Evolutionary conservation across 2,113 vertebrate species (phyloP).

Genomic region (Lepidothrix coronata): DNA sequence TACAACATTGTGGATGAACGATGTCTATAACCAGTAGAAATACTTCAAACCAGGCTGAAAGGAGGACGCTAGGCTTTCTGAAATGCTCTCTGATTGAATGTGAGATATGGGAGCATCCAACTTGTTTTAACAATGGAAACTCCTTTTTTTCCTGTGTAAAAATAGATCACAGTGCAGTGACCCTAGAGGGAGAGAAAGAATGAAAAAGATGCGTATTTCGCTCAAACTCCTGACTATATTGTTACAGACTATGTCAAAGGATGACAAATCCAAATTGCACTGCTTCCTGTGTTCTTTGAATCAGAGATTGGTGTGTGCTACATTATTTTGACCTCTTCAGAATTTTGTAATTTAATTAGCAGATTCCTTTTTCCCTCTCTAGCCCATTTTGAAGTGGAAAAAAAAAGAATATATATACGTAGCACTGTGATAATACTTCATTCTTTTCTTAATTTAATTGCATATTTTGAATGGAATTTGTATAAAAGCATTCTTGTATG

Average conservation of each 20-base stretch:
- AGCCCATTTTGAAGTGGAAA: neutral
- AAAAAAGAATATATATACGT: neutral
- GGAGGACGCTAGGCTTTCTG: conserved; percentile 23
- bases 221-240: conserved; percentile 15
- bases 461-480: neutral
- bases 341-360: conserved; percentile 26
- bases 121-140: conserved; percentile 63
- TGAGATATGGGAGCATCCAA: conserved; percentile 30
- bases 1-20: neutral
- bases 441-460: neutral
- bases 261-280: conserved; percentile 20
- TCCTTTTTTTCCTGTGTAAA: conserved; percentile 41
- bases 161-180: conserved; percentile 46
- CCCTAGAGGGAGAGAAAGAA: conserved; percentile 28
- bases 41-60: conserved; percentile 35
- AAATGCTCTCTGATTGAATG: conserved; percentile 36
- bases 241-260: conserved; percentile 39
- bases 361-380: conserved; percentile 8
- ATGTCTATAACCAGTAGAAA: neutral
- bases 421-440: neutral
- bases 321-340: conserved; percentile 5
- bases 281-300: conserved; percentile 34
- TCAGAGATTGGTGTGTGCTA: conserved; percentile 20
- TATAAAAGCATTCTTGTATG: neutral
- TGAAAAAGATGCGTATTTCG: neutral